phyloP scores from a whole-genome alignment of 2,797 vertebrate genomes.

The Brotula barbata region DNA sequence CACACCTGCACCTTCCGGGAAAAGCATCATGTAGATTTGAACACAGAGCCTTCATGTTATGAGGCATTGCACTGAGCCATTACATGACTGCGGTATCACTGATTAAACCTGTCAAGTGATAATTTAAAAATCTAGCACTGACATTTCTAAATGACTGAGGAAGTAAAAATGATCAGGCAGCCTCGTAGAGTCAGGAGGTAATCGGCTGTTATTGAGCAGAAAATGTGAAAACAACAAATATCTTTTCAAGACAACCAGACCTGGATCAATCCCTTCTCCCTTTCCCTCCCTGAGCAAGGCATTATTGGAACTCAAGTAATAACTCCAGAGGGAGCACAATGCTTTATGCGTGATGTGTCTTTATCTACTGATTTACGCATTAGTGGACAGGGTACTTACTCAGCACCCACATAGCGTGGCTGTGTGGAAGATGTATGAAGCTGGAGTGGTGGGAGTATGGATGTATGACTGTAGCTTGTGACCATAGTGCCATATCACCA shows the following conservation, averaged over 20 bases:
- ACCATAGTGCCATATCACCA: conserved; percentile 33
- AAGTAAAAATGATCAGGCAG: background rate
- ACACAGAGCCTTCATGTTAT: too few species aligned
- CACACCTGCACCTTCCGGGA: too few species aligned
- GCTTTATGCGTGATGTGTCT: conserved; percentile 65
- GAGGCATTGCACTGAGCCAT: background rate
- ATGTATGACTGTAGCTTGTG: conserved; percentile 37
- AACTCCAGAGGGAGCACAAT: conserved; percentile 48
- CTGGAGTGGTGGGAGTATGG: conserved; percentile 21
- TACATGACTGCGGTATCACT: too few species aligned
- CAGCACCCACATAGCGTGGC: conserved; percentile 53
- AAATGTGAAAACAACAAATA: background rate
- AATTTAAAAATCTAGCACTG: background rate
- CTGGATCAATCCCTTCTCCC: conserved; percentile 36
- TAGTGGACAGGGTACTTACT: conserved; percentile 51
- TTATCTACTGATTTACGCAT: conserved; percentile 61
- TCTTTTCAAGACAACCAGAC: conserved; percentile 18
- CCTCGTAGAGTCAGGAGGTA: background rate
- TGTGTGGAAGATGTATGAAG: conserved; percentile 54
- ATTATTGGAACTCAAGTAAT: conserved; percentile 45
- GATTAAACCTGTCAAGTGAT: too few species aligned
- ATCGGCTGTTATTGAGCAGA: background rate
- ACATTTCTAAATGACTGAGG: background rate
- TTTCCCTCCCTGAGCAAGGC: conserved; percentile 22
- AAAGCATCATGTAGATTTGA: too few species aligned